Evolutionary conservation across 2,888 invertebrate genomes (phyloP).

Genomic region (Entomobrya proxima): DNA sequence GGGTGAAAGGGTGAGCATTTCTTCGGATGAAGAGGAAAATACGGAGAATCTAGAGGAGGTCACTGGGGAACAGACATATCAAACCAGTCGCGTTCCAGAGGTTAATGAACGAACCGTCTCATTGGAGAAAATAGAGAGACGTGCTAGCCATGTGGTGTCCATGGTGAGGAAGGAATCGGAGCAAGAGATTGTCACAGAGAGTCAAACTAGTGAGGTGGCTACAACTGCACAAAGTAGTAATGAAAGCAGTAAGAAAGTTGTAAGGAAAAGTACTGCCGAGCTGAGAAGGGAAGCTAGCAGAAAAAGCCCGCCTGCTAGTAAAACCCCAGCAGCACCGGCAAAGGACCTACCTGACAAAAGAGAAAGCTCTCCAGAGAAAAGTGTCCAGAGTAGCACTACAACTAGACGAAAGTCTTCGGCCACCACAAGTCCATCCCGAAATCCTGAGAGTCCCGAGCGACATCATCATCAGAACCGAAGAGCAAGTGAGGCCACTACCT

Average conservation of each 20-base stretch:
- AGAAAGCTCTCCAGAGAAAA: constrained; percentile 12
- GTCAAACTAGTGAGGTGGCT: background rate
- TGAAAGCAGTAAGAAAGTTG: too few relatives aligned
- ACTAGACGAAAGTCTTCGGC: constrained; percentile 19
- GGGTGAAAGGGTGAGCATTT: constrained; percentile 74
- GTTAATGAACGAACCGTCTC: constrained; percentile 15
- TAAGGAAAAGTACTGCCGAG: too few relatives aligned
- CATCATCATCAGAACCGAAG: background rate
- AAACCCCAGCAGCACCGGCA: too few relatives aligned
- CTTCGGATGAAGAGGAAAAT: constrained; percentile 63
- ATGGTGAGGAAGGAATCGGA: background rate
- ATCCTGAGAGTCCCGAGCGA: constrained; percentile 20
- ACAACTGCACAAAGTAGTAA: too few relatives aligned
- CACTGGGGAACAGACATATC: constrained; percentile 6
- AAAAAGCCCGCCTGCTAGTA: too few relatives aligned
- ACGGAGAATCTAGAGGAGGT: background rate
- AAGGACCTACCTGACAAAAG: background rate
- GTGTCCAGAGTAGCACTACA: background rate
- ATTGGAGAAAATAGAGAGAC: constrained; percentile 42
- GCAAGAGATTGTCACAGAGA: background rate
- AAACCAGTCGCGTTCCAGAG: constrained; percentile 25
- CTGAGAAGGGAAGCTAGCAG: too few relatives aligned
- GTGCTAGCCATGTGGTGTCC: constrained; percentile 23
- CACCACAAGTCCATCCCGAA: background rate
- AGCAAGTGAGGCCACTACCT: constrained; percentile 11